Percentiles rank a stretch among this genome's conserved stretches.
phyloP scores from a whole-genome alignment of 2,888 invertebrate species.

The Andrena bucephala region DNA sequence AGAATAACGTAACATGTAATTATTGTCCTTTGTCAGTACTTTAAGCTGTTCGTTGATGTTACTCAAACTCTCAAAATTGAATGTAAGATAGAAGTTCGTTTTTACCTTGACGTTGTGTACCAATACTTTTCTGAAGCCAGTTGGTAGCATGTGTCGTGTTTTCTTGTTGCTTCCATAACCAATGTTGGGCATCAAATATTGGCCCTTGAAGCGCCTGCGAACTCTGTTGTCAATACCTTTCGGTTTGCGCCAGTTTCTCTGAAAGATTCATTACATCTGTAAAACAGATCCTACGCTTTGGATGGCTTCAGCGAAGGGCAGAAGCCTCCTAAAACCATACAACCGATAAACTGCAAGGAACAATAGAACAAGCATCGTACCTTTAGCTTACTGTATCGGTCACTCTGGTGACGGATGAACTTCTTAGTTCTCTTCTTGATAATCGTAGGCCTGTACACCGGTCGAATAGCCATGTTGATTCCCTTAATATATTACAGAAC shows the following conservation, averaged over 20 bases:
- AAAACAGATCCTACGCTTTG: background rate
- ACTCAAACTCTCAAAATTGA: background rate
- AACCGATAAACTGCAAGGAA: background rate
- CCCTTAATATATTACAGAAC: slow-evolving; percentile 22
- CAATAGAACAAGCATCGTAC: slow-evolving; percentile 78
- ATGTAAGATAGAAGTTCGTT: background rate
- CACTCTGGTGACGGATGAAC: slow-evolving; percentile 99
- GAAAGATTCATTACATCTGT: slow-evolving; percentile 31
- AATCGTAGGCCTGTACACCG: slow-evolving; percentile 95
- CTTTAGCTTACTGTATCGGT: slow-evolving; percentile 98
- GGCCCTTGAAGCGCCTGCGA: slow-evolving; percentile 99
- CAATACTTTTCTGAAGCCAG: slow-evolving; percentile 98
- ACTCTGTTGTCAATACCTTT: slow-evolving; percentile 99
- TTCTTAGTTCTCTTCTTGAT: slow-evolving; percentile 99
- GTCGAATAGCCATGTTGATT: slow-evolving; percentile 94
- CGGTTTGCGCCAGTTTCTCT: slow-evolving; percentile 99
- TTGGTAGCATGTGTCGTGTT: slow-evolving; percentile 98
- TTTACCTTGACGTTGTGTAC: slow-evolving; percentile 94
- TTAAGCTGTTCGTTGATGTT: no score
- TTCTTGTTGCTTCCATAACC: slow-evolving; percentile 98
- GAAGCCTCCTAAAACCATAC: background rate
- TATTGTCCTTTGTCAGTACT: no score
- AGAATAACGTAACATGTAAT: no score
- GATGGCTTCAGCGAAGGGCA: background rate
- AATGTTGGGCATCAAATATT: slow-evolving; percentile 99